These are phyloP conservation scores for Bubalus kerabau DNA, from an alignment of 2,113 vertebrate species.

Conservation along the genomic window DNA sequence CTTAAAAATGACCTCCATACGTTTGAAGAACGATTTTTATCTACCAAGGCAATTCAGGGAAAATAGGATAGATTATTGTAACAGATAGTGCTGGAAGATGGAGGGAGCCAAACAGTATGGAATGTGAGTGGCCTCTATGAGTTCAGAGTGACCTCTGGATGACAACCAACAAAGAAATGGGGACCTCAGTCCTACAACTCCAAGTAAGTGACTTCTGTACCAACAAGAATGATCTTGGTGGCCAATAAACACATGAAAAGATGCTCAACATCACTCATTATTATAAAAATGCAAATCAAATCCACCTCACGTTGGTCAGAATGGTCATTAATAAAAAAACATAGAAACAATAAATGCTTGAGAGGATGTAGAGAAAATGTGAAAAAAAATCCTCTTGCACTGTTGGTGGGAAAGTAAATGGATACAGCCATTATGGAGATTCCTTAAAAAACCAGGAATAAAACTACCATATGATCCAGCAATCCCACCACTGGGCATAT, in stretches of 20 bases:
- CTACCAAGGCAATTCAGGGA: neutral
- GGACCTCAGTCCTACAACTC: neutral
- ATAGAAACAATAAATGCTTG: neutral
- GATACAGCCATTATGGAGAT: neutral
- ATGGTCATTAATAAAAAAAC: neutral
- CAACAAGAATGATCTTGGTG: neutral
- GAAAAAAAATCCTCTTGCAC: neutral
- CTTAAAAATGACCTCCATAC: neutral
- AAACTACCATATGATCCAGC: neutral
- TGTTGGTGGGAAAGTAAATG: neutral
- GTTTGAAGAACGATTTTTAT: neutral
- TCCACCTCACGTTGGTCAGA: neutral
- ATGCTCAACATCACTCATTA: neutral
- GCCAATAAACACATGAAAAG: neutral
- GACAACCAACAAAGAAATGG: neutral
- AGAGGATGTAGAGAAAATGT: neutral
- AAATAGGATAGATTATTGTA: neutral
- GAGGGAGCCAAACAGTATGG: neutral
- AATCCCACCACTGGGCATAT: neutral
- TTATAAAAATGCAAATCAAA: neutral
- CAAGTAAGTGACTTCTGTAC: neutral
- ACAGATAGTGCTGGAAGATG: neutral
- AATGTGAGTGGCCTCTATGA: neutral
- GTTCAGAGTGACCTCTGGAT: neutral
- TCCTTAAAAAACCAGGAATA: neutral